phyloP scores from a whole-genome alignment of 2,888 invertebrate genomes.

The Plutella xylostella region DNA sequence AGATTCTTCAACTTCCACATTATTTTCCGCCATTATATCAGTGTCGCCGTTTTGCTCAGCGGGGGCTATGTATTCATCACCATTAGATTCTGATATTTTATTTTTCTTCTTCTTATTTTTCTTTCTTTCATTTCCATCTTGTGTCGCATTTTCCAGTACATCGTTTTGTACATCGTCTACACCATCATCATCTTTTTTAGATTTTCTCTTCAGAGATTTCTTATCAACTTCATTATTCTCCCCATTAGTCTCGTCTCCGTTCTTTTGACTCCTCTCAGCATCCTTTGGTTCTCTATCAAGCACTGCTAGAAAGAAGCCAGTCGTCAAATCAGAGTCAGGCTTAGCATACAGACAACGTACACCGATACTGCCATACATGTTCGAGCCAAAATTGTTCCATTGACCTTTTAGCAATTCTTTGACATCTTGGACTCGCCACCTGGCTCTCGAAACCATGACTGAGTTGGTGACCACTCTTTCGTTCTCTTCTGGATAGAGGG shows the following conservation, averaged over 20 bases:
- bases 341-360: conserved; percentile 82
- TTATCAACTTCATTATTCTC: conserved; percentile 1
- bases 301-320: conserved; percentile 96
- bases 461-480: conserved; percentile 88
- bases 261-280: conserved; percentile 22
- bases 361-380: conserved; percentile 74
- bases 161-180: conserved; percentile 17
- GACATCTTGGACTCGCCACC: conserved; percentile 74
- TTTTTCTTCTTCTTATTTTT: conserved; percentile 19
- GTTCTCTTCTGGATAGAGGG: conserved; percentile 90
- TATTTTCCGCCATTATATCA: conserved; percentile 6
- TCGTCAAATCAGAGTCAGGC: conserved; percentile 83
- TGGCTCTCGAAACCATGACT: conserved; percentile 60
- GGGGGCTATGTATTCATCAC: too few relatives aligned
- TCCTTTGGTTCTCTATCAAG: conserved; percentile 75
- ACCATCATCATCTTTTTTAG: conserved; percentile 6
- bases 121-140: conserved; percentile 6
- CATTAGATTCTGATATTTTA: conserved; percentile 15
- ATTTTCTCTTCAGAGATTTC: conserved; percentile 8
- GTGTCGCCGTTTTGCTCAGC: conserved; percentile 11
- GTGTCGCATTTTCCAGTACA: conserved; percentile 8
- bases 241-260: not conserved
- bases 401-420: conserved; percentile 70
- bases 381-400: conserved; percentile 78
- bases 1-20: conserved; percentile 13